Base-by-base conservation (phyloP, 37 sponge, comb jelly and placozoan genomes). In the Ephydatia muelleri region DNA sequence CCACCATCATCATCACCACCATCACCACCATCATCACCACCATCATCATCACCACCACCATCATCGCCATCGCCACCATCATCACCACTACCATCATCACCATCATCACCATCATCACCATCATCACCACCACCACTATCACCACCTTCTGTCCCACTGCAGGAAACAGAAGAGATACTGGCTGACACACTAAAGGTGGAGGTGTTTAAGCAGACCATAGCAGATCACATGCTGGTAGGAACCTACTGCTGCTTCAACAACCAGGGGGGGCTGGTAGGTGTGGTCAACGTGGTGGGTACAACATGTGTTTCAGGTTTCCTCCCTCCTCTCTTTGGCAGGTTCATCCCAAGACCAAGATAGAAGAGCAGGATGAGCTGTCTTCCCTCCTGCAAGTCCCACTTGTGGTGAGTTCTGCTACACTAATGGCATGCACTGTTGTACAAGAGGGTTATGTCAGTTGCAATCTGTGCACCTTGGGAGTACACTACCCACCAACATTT, bases 321-420 rank as follows among this genome's bases (percentile, higher is more conserved):
- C 3, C 40, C 0, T 30, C 6, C 0, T 37, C 9, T 73, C 25
- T 12, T 22, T 73, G 25, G 2, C 34, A 94, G 95, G 93, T 97
- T 4, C 98, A 97, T 49, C 96, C 98, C 5, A 93, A 95, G 86
- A 97, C 95, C 30, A 91, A 94, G 77, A 95, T 94, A 48, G 91
- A 90, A 47, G 96, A 95, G 3, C 97, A 94, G 68, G 97, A 99
- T 83, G 99, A 99, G 84, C 93, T 99, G 25, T 99, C 99, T 5
- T 99, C 99, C n/a, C 84, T 99, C n/a, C 88, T 99, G 11, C 99
- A 99, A 88, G 94, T 99, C 0, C 99, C 99, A 30, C 86, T 99
- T 16, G 96, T 97, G 89, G 97, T 96, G 43, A 77, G 91, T 68
- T 11, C 22, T 12, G 19, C 11, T 39, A 40, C 19, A 1, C 23